Percentiles rank a stretch among this genome's conserved stretches.
These are phyloP conservation scores for Sphaeridia pumilis DNA, from an alignment of 2,888 invertebrate species.

Conservation along the genomic window DNA sequence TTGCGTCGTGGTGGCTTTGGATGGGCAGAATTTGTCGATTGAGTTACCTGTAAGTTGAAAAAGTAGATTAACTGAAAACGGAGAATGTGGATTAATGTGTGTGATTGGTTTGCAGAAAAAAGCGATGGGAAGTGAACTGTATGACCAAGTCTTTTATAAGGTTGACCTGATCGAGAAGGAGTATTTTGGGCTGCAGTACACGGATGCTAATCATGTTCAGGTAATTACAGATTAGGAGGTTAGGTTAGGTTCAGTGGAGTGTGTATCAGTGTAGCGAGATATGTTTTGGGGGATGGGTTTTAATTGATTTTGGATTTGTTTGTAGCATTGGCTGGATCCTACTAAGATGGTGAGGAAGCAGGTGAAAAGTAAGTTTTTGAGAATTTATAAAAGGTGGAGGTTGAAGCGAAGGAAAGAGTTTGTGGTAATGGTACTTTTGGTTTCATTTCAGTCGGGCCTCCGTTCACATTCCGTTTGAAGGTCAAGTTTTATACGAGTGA, in stretches of 20 bases:
- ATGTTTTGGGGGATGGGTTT: no score
- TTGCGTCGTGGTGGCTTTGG: slow-evolving; percentile 87
- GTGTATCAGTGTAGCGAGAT: not conserved
- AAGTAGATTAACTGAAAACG: no score
- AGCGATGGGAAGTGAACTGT: slow-evolving; percentile 81
- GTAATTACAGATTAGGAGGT: slow-evolving; percentile 40
- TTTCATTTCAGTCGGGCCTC: slow-evolving; percentile 72
- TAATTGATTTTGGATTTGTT: no score
- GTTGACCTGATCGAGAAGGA: slow-evolving; percentile 96
- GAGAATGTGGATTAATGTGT: no score
- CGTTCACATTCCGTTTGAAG: slow-evolving; percentile 85
- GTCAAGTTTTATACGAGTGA: slow-evolving; percentile 99
- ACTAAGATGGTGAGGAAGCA: slow-evolving; percentile 96
- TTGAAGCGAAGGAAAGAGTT: no score
- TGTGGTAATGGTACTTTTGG: no score
- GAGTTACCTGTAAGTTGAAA: slow-evolving; percentile 77
- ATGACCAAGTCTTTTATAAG: slow-evolving; percentile 95
- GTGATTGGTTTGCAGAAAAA: slow-evolving; percentile 67
- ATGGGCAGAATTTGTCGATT: slow-evolving; percentile 88
- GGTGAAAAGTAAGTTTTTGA: slow-evolving; percentile 77
- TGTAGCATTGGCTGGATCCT: slow-evolving; percentile 92
- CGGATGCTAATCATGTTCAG: slow-evolving; percentile 93
- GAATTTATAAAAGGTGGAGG: no score
- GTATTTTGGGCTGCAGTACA: slow-evolving; percentile 96
- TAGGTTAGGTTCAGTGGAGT: not conserved